Percentiles rank a stretch among this genome's conserved stretches.
Conservation (phyloP, 2,888 invertebrate genomes). For the Geophilus truncorum region DNA sequence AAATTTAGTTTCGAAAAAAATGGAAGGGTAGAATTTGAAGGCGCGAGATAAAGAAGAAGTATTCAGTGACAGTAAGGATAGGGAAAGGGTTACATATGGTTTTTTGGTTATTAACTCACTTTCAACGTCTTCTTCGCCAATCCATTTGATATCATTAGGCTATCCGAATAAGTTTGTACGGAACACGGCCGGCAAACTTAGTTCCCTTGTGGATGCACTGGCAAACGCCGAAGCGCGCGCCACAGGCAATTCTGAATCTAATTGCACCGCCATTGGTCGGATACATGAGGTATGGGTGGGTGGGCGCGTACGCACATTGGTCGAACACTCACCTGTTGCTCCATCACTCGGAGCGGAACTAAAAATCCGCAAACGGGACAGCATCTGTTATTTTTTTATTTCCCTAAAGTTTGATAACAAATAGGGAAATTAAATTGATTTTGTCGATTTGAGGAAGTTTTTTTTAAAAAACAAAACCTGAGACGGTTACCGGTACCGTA, state of each 20-base stretch:
- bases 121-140: background rate
- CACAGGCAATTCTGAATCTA: background rate
- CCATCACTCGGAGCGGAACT: background rate
- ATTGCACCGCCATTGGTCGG: background rate
- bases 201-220: background rate
- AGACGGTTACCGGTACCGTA: background rate
- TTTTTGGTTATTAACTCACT: background rate
- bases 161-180: background rate
- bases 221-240: background rate
- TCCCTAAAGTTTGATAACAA: background rate
- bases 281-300: background rate
- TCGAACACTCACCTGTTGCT: background rate
- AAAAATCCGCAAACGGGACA: background rate
- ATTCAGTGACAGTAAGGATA: too few relatives aligned
- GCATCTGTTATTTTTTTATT: background rate
- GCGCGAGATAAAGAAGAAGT: background rate
- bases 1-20: background rate
- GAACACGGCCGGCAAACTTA: background rate
- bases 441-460: background rate
- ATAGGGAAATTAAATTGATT: background rate
- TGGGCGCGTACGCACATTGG: background rate
- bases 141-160: background rate
- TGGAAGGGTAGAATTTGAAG: background rate
- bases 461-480: background rate
- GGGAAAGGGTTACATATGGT: too few relatives aligned